Conservation (phyloP, 2,888 invertebrate species). For the Colletes collaris region DNA sequence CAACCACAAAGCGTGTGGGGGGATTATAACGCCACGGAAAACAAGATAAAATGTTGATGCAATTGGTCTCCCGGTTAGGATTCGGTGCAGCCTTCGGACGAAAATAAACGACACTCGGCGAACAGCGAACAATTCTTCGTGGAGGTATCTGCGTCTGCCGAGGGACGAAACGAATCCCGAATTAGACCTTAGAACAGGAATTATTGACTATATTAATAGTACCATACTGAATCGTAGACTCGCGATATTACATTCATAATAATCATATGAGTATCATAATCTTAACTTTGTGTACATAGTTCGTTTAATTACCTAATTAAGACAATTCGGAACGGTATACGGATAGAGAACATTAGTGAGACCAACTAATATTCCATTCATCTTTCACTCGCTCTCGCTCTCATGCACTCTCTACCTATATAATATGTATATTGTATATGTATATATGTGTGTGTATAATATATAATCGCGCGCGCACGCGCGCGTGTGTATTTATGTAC, state of each 20-base stretch:
- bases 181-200: constrained; percentile 65
- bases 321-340: constrained; percentile 76
- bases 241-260: constrained; percentile 66
- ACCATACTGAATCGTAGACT: constrained; percentile 70
- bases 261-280: constrained; percentile 73
- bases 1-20: neutral
- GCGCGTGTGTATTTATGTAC: constrained; percentile 25
- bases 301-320: constrained; percentile 76
- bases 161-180: constrained; percentile 53
- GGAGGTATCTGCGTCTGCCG: constrained; percentile 41
- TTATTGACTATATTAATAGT: constrained; percentile 71
- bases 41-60: constrained; percentile 1
- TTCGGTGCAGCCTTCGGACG: constrained; percentile 14
- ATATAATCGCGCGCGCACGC: too few species aligned
- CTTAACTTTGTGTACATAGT: constrained; percentile 68
- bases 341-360: constrained; percentile 75
- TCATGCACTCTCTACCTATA: constrained; percentile 17
- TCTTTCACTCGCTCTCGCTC: constrained; percentile 23
- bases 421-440: constrained; percentile 12
- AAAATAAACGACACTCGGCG: neutral
- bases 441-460: neutral
- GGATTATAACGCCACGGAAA: neutral
- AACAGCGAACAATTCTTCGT: constrained; percentile 16
- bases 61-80: neutral
- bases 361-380: constrained; percentile 62